These are phyloP conservation scores for Nemotelus pantherinus DNA, from an alignment of 2,888 invertebrate species.

Conservation along the genomic window DNA sequence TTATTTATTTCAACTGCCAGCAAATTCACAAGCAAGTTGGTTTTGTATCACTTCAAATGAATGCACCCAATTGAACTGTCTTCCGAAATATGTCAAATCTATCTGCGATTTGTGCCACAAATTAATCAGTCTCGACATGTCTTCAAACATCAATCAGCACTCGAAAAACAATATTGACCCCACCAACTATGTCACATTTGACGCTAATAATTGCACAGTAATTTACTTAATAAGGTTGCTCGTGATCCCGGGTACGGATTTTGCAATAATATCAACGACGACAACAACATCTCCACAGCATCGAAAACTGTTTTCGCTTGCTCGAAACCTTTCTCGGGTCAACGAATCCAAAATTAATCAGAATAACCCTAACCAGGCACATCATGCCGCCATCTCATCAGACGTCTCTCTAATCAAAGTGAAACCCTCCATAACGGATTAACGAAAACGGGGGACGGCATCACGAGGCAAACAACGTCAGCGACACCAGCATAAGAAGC, in stretches of 20 bases:
- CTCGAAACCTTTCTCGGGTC: conserved; percentile 30
- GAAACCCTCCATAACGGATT: conserved; percentile 19
- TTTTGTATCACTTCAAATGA: too few relatives aligned
- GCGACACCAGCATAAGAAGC: neutral
- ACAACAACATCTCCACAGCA: neutral
- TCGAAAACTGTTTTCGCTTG: neutral
- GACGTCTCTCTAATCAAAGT: conserved; percentile 38
- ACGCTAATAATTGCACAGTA: conserved; percentile 1
- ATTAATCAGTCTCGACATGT: too few relatives aligned
- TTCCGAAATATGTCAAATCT: too few relatives aligned
- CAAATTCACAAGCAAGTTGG: too few relatives aligned
- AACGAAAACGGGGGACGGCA: neutral
- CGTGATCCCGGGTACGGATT: neutral
- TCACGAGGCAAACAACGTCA: conserved; percentile 9
- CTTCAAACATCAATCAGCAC: too few relatives aligned
- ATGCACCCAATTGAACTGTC: too few relatives aligned
- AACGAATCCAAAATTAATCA: conserved; percentile 34
- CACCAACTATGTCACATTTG: neutral
- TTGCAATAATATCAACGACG: neutral
- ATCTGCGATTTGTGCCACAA: too few relatives aligned
- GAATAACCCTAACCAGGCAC: conserved; percentile 3
- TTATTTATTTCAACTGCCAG: too few relatives aligned
- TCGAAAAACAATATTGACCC: too few relatives aligned
- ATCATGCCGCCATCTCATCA: conserved; percentile 10
- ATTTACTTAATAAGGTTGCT: conserved; percentile 5